phyloP scores from a whole-genome alignment of 2,797 vertebrate genomes.

The Heliangelus exortis region DNA sequence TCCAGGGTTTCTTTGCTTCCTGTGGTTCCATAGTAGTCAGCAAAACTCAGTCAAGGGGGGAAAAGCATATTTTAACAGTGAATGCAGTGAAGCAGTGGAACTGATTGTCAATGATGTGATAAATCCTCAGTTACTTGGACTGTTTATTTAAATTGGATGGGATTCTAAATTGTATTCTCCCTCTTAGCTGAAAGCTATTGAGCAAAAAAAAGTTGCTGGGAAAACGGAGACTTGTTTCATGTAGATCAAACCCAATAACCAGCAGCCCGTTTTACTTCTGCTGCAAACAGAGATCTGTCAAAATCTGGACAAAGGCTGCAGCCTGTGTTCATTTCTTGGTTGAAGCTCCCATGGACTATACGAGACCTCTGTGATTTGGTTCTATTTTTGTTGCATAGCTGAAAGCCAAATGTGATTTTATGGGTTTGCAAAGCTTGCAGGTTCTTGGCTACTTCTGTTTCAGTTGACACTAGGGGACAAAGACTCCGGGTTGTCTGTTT shows the following conservation, averaged over 20 bases:
- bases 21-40: neutral
- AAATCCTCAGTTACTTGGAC: constrained; percentile 7
- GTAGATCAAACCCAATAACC: neutral
- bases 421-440: neutral
- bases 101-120: neutral
- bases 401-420: constrained; percentile 1
- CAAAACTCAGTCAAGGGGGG: neutral
- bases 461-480: neutral
- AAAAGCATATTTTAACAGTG: neutral
- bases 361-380: constrained; percentile 32
- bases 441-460: constrained; percentile 33
- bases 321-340: neutral
- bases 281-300: neutral
- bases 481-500: neutral
- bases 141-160: constrained; percentile 27
- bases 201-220: neutral
- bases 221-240: neutral
- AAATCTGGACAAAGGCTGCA: constrained; percentile 24
- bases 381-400: constrained; percentile 40
- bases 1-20: constrained; percentile 1
- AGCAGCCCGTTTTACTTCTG: neutral
- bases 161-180: neutral
- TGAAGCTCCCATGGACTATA: constrained; percentile 8
- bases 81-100: neutral
- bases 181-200: neutral